Conservation (phyloP, 2,888 invertebrate species). For the Chrysolina oricalcia region DNA sequence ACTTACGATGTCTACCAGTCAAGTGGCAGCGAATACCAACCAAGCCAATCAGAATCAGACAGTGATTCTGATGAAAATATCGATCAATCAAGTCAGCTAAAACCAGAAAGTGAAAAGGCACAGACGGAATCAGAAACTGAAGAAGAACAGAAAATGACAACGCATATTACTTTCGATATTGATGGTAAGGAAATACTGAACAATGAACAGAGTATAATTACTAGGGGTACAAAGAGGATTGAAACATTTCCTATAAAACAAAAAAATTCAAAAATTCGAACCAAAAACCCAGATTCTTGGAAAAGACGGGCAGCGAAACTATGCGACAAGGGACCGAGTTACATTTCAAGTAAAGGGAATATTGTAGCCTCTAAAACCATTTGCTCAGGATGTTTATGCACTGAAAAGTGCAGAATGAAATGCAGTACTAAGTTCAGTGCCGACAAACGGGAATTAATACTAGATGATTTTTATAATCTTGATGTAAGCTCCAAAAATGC, state of each 20-base stretch:
- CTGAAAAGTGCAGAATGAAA: constrained; percentile 28
- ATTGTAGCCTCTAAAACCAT: constrained; percentile 11
- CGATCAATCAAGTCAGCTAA: no score
- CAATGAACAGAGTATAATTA: neutral
- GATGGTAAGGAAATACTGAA: constrained; percentile 10
- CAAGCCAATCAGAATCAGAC: neutral
- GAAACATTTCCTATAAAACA: neutral
- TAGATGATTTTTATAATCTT: constrained; percentile 33
- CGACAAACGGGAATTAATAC: constrained; percentile 10
- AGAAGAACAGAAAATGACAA: constrained; percentile 3
- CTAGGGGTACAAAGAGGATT: no score
- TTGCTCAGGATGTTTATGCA: constrained; percentile 13
- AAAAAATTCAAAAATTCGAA: constrained; percentile 9
- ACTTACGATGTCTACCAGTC: neutral
- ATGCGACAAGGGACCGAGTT: constrained; percentile 21
- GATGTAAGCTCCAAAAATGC: constrained; percentile 39
- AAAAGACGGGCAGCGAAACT: constrained; percentile 1
- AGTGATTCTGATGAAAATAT: constrained; percentile 4
- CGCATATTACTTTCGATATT: neutral
- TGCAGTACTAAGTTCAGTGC: constrained; percentile 25
- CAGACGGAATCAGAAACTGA: neutral
- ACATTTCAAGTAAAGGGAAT: no score
- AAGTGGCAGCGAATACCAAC: neutral
- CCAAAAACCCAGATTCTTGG: constrained; percentile 11
- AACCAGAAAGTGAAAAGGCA: neutral